Evolutionary conservation across 1,140 invertebrate genomes (phyloP).

Genomic region (Chrysopa pallens): DNA sequence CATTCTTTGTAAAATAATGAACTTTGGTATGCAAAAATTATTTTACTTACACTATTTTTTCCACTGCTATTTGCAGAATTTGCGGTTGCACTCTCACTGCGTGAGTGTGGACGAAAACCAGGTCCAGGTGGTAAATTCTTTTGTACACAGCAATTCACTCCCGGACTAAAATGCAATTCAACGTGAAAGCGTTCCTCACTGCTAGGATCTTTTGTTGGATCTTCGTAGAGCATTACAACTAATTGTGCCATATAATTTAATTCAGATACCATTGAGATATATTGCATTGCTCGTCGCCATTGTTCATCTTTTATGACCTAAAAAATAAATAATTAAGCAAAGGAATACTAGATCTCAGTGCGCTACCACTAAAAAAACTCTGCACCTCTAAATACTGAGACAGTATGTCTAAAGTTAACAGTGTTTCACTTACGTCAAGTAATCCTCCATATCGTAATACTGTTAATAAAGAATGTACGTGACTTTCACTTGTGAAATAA

Average conservation of each 20-base stretch:
- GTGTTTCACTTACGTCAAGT: slow-evolving; percentile 64
- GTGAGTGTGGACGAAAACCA: slow-evolving; percentile 78
- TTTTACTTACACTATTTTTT: background rate
- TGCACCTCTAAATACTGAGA: background rate
- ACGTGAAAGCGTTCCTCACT: slow-evolving; percentile 90
- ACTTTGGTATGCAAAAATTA: too few relatives aligned
- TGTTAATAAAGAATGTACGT: slow-evolving; percentile 94
- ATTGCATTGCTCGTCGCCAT: slow-evolving; percentile 97
- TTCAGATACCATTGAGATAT: slow-evolving; percentile 91
- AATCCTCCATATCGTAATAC: slow-evolving; percentile 88
- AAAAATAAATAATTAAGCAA: slow-evolving; percentile 4
- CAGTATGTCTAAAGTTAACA: too few relatives aligned
- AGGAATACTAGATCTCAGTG: background rate
- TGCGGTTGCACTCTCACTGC: slow-evolving; percentile 50
- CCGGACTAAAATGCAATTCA: slow-evolving; percentile 94
- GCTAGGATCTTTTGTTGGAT: slow-evolving; percentile 84
- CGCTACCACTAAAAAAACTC: background rate
- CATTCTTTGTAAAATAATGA: background rate
- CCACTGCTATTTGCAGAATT: background rate
- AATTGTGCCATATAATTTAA: slow-evolving; percentile 99
- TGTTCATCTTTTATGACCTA: slow-evolving; percentile 82
- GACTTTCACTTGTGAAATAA: slow-evolving; percentile 98
- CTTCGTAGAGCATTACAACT: slow-evolving; percentile 98
- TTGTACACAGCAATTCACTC: slow-evolving; percentile 88
- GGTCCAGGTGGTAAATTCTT: slow-evolving; percentile 85